Conservation (phyloP, 1,140 invertebrate species). For the Micrasema longulum region DNA sequence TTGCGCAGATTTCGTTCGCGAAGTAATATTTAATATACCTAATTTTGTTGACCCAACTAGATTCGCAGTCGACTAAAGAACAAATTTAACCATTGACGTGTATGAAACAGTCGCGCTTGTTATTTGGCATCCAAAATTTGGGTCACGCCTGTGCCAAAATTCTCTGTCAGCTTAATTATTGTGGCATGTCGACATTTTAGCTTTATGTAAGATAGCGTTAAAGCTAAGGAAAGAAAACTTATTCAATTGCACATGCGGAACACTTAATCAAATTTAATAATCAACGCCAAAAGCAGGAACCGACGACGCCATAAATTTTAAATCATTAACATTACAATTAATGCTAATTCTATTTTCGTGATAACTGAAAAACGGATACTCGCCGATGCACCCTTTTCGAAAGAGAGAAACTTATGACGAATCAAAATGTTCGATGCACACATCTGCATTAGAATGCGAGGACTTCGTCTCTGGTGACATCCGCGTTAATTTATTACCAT, state of each 20-base stretch:
- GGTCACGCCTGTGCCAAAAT: slow-evolving; percentile 52
- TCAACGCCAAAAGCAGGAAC: too few species aligned
- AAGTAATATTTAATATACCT: too few species aligned
- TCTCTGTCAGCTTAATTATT: slow-evolving; percentile 54
- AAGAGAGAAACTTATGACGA: slow-evolving; percentile 20
- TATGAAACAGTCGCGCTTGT: slow-evolving; percentile 28
- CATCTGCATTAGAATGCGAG: slow-evolving; percentile 45
- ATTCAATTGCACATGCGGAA: slow-evolving; percentile 5
- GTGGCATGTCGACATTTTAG: slow-evolving; percentile 53
- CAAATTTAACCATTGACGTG: slow-evolving; percentile 53
- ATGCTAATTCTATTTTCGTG: too few species aligned
- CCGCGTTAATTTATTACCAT: slow-evolving; percentile 53
- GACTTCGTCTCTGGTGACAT: slow-evolving; percentile 47
- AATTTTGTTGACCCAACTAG: slow-evolving; percentile 16
- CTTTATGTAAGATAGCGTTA: slow-evolving; percentile 52
- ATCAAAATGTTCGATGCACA: slow-evolving; percentile 10
- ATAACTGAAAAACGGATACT: too few species aligned
- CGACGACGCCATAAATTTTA: not conserved
- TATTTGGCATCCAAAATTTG: slow-evolving; percentile 51
- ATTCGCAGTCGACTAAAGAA: slow-evolving; percentile 32
- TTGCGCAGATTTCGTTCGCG: too few species aligned
- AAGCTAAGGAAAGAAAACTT: slow-evolving; percentile 11
- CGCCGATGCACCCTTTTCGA: too few species aligned
- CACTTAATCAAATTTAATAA: too few species aligned
- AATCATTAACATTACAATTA: too few species aligned